phyloP scores from a whole-genome alignment of 1,140 invertebrate genomes.

The Tachypleus tridentatus region DNA sequence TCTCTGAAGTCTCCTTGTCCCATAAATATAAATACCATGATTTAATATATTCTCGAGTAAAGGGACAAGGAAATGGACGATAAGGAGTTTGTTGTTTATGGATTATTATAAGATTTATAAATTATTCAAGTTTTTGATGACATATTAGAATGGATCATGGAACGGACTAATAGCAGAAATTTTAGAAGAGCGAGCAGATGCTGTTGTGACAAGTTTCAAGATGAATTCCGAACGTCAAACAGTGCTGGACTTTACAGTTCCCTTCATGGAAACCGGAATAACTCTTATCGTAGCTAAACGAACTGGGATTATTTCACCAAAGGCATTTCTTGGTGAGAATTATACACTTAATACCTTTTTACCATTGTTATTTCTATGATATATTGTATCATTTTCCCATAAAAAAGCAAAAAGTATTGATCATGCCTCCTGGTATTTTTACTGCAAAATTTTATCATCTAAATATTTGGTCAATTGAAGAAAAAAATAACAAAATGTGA shows the following conservation, averaged over 20 bases:
- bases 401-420: too few species aligned
- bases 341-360: neutral
- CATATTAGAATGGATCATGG: constrained; percentile 73
- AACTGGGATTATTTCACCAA: constrained; percentile 97
- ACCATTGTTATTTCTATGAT: neutral
- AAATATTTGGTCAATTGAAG: too few species aligned
- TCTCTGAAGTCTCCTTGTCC: too few species aligned
- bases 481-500: too few species aligned
- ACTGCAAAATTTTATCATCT: too few species aligned
- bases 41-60: too few species aligned
- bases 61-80: too few species aligned
- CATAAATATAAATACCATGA: too few species aligned
- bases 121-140: too few species aligned
- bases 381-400: neutral
- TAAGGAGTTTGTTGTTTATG: too few species aligned
- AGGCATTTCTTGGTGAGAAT: constrained; percentile 74
- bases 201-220: constrained; percentile 93
- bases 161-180: constrained; percentile 90
- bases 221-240: constrained; percentile 91
- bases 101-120: too few species aligned
- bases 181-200: constrained; percentile 80
- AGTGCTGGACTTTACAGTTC: constrained; percentile 87
- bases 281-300: constrained; percentile 93
- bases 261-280: constrained; percentile 97
- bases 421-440: too few species aligned